Conservation (phyloP, 2,113 vertebrate species). For the Lutjanus erythropterus region DNA sequence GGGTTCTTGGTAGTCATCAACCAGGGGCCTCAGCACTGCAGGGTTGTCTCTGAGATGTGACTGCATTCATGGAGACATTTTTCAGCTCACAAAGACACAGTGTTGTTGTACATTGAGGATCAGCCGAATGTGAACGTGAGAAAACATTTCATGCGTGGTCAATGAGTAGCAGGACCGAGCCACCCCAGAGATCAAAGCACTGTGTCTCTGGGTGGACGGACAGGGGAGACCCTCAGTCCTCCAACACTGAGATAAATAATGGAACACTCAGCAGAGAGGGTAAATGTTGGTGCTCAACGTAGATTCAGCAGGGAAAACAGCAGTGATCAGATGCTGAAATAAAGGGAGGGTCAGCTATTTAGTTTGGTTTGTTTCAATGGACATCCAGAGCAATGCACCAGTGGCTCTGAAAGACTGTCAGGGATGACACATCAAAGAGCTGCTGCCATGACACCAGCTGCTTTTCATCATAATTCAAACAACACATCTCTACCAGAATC, state of each 20-base stretch:
- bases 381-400: conserved; percentile 37
- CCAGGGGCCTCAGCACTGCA: conserved; percentile 2
- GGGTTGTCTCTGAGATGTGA: conserved; percentile 58
- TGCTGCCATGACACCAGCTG: conserved; percentile 10
- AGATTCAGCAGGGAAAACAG: conserved; percentile 11
- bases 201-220: conserved; percentile 9
- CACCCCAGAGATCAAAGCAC: conserved; percentile 62
- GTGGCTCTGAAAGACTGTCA: conserved; percentile 36
- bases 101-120: conserved; percentile 76
- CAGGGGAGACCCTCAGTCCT: conserved; percentile 17
- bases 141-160: conserved; percentile 80
- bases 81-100: conserved; percentile 71
- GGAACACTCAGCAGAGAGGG: conserved; percentile 3
- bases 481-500: background rate
- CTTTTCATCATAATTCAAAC: background rate
- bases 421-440: conserved; percentile 43
- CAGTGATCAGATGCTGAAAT: conserved; percentile 23
- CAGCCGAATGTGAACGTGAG: conserved; percentile 87
- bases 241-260: conserved; percentile 8
- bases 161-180: conserved; percentile 32
- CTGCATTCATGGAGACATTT: conserved; percentile 78
- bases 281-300: background rate
- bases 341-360: conserved; percentile 17
- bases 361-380: conserved; percentile 14
- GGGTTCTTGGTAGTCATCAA: background rate